Percentiles rank a stretch among this genome's conserved stretches.
Evolutionary conservation across 2,113 vertebrate genomes (phyloP).

Genomic region (Forbesichthys papilliferus): DNA sequence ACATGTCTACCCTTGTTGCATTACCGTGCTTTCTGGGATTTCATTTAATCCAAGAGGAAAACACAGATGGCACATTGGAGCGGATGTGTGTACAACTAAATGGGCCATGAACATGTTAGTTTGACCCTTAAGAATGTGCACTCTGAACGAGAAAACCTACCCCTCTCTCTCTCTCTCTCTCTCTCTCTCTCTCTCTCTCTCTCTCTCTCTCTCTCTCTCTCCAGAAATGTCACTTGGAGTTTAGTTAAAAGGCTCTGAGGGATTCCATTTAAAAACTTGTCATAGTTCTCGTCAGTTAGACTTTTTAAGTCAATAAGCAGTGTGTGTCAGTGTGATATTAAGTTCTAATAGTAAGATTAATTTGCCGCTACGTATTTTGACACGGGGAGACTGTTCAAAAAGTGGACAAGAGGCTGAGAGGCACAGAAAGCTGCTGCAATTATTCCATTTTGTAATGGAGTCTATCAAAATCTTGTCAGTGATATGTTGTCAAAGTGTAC

Average conservation of each 20-base stretch:
- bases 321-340: constrained; percentile 30
- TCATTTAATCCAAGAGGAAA: constrained; percentile 51
- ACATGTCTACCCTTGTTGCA: constrained; percentile 54
- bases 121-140: constrained; percentile 47
- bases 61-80: constrained; percentile 65
- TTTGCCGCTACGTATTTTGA: constrained; percentile 53
- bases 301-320: constrained; percentile 33
- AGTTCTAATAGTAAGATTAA: constrained; percentile 42
- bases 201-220: background rate
- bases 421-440: constrained; percentile 44
- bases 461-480: constrained; percentile 47
- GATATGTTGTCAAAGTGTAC: constrained; percentile 28
- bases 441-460: constrained; percentile 43
- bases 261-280: constrained; percentile 29
- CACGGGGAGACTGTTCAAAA: constrained; percentile 40
- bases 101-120: constrained; percentile 61
- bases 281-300: constrained; percentile 25
- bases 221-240: background rate
- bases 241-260: background rate
- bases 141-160: constrained; percentile 37
- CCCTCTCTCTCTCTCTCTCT: background rate
- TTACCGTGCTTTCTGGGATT: constrained; percentile 56
- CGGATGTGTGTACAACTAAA: constrained; percentile 62
- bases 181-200: background rate
- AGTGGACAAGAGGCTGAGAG: constrained; percentile 52